phyloP scores from a whole-genome alignment of 2,113 vertebrate genomes.

The Australoheros scitulus region DNA sequence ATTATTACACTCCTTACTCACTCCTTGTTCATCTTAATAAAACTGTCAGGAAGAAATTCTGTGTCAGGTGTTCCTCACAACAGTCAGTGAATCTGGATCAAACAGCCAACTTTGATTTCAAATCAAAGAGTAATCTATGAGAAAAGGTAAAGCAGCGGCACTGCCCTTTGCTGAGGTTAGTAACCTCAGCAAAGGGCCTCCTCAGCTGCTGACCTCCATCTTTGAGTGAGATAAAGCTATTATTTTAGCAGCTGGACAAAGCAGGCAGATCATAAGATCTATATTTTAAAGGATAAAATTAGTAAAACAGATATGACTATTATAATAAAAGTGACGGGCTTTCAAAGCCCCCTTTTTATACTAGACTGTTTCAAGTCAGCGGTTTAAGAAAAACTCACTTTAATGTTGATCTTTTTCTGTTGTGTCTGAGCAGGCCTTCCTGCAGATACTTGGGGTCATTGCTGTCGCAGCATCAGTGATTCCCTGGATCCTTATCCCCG shows the following conservation, averaged over 20 bases:
- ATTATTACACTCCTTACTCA: too few relatives aligned
- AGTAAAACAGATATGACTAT: too few relatives aligned
- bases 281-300: too few relatives aligned
- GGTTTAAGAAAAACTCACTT: background rate
- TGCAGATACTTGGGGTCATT: conserved; percentile 85
- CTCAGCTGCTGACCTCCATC: background rate
- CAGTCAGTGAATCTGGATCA: background rate
- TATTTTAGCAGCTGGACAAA: too few relatives aligned
- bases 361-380: too few relatives aligned
- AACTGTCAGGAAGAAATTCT: too few relatives aligned
- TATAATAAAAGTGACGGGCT: too few relatives aligned
- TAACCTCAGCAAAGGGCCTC: too few relatives aligned
- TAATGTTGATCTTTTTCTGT: background rate
- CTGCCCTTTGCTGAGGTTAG: background rate
- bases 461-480: conserved; percentile 84
- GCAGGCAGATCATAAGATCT: too few relatives aligned
- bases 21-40: too few relatives aligned
- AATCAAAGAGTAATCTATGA: background rate
- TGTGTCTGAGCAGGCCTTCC: conserved; percentile 77
- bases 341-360: too few relatives aligned
- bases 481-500: conserved; percentile 87
- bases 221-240: background rate
- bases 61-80: background rate
- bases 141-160: background rate
- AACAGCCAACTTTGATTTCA: background rate